Evolutionary conservation across 2,888 invertebrate genomes (phyloP).

Genomic region (Flabesymbios commensalis): DNA sequence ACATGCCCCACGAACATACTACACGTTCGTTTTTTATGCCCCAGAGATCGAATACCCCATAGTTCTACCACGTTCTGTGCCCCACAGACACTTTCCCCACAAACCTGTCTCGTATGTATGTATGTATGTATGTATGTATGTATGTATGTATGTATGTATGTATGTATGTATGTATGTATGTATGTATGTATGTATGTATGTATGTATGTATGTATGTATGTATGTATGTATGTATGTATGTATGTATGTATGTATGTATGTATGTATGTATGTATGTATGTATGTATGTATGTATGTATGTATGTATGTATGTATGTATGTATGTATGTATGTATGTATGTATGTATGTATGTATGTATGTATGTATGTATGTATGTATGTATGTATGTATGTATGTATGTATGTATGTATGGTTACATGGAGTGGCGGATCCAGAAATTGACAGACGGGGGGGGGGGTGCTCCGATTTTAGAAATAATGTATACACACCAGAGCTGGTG

Average conservation of each 20-base stretch:
- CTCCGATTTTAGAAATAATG: too few species aligned
- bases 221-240: conserved; percentile 1
- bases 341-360: conserved; percentile 12
- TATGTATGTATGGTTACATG: conserved; percentile 4
- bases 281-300: conserved; percentile 11
- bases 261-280: not conserved
- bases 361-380: conserved; percentile 7
- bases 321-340: conserved; percentile 5
- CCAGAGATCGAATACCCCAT: too few species aligned
- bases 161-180: not conserved
- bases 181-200: conserved; percentile 1
- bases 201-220: conserved; percentile 1
- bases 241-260: not conserved
- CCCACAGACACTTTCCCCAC: too few species aligned
- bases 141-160: conserved; percentile 6
- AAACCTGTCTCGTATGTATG: conserved; percentile 5
- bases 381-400: conserved; percentile 6
- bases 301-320: conserved; percentile 9
- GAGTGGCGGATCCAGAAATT: too few species aligned
- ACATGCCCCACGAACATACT: too few species aligned
- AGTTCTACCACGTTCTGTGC: too few species aligned
- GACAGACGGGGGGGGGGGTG: too few species aligned
- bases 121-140: not conserved
- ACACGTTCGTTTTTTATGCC: too few species aligned
- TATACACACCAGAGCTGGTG: too few species aligned